Conservation (phyloP, 2,113 vertebrate genomes). For the Piaya cayana region DNA sequence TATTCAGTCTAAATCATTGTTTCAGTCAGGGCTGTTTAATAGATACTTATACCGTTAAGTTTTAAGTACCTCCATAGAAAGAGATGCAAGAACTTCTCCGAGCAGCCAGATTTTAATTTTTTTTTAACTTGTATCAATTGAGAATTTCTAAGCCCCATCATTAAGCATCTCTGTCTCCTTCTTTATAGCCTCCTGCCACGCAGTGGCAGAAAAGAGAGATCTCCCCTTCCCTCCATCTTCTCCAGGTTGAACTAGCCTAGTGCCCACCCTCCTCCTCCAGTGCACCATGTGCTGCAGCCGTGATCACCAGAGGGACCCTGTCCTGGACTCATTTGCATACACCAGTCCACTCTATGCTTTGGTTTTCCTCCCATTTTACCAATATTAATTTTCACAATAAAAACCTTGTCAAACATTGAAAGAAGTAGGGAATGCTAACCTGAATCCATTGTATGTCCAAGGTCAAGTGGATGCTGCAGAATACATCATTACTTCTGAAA, state of each 20-base stretch:
- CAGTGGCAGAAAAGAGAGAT: too few relatives aligned
- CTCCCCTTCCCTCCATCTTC: not conserved
- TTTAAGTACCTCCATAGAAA: not conserved
- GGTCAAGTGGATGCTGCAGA: not conserved
- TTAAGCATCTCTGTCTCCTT: not conserved
- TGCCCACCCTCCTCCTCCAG: fast-evolving
- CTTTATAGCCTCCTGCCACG: not conserved
- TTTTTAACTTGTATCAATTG: not conserved
- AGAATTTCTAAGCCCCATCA: not conserved
- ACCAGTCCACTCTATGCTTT: not conserved
- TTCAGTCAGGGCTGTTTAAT: not conserved
- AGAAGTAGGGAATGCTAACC: not conserved
- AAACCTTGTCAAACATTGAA: not conserved
- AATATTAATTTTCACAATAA: not conserved
- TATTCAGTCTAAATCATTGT: not conserved
- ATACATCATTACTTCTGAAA: not conserved
- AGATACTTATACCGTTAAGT: not conserved
- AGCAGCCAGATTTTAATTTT: not conserved
- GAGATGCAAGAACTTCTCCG: not conserved
- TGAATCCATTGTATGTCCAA: not conserved
- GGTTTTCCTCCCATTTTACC: not conserved
- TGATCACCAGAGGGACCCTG: not conserved
- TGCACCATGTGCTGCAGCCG: not conserved
- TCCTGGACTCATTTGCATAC: not conserved
- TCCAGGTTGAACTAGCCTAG: not conserved